These are phyloP conservation scores for Polypterus bichir DNA, from an alignment of 2,113 vertebrate genomes.

Conservation along the genomic window DNA sequence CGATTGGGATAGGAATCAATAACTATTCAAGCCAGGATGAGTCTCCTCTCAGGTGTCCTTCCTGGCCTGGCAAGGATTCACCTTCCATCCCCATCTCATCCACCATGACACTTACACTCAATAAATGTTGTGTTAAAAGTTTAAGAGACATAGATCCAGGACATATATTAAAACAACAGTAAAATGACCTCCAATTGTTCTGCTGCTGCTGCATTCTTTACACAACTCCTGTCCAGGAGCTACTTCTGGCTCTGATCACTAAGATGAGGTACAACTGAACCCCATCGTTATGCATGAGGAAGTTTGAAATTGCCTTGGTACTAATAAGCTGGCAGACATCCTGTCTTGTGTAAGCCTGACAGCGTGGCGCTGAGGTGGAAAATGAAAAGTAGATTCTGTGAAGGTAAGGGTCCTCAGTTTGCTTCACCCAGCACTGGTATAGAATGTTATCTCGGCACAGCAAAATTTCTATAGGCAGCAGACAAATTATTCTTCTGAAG, in stretches of 20 bases:
- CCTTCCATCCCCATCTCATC: not conserved
- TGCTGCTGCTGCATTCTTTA: not conserved
- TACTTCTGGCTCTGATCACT: not conserved
- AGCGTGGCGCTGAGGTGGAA: conserved; percentile 3
- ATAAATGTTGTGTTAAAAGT: not conserved
- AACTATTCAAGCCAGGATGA: too few relatives aligned
- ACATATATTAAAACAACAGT: too few relatives aligned
- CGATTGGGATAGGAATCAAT: too few relatives aligned
- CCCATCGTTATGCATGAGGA: conserved; percentile 1
- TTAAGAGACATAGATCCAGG: too few relatives aligned
- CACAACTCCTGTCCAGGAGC: not conserved
- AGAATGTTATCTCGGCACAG: conserved; percentile 3
- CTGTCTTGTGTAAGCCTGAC: not conserved
- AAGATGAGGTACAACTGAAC: not conserved
- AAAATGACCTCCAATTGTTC: not conserved
- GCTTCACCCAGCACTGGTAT: not conserved
- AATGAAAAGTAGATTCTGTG: conserved; percentile 15
- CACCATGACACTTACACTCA: not conserved
- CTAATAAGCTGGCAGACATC: not conserved
- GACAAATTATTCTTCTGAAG: not conserved
- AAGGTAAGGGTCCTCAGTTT: not conserved
- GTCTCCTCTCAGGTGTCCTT: too few relatives aligned
- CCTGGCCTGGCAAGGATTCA: too few relatives aligned
- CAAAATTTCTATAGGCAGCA: not conserved
- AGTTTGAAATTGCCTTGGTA: not conserved